Evolutionary conservation across 2,113 vertebrate genomes (phyloP), one percentile per base, ranked within the genome.

Genomic region (Ranitomeya imitator): DNA sequence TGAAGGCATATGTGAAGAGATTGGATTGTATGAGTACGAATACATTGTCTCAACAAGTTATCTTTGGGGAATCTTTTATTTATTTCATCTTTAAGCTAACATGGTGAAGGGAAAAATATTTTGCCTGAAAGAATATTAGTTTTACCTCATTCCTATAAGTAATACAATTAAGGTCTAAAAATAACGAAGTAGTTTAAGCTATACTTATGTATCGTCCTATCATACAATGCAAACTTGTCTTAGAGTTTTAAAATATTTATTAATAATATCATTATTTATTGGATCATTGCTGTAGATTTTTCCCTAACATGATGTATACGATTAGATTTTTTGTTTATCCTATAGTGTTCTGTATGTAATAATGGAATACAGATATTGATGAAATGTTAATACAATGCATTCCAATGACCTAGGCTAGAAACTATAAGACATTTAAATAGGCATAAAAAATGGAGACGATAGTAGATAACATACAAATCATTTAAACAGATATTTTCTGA

Each of bases 61-160:
- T 95, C 94, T 95, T 95, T 94, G 94, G 93, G 93, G 93, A 94
- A 95, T 95, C 93, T 95, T 95, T 96, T 95, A 96, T 96, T 95
- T 95, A 95, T 95, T 91, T 67, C 90, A 91, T 89, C 93, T 93
- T 94, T 95, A 96, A 95, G 94, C 93, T 95, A 92, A 93, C 92
- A 90, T 92, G 93, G 92, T 92, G 26, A 92, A 91, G 90, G 93
- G 93, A 95, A 77, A 77, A 95, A 91, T 78, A 61, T 77, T 82
- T 61, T 81, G 3, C 57, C 57, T 81, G 26, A 15, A 10, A 4
- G 11, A 81, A 61, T 82, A 59, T 61, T 82, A 63, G 18, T 63
- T 60, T 21, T 61, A 63, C 15, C 59, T 59, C 19, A 45, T 19
- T 31, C 10, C 59, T 82, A 19, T 82, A 60, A 55, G 26, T 60